Base-by-base conservation (phyloP, 2,888 invertebrate species). In the Stenodera caucasica region DNA sequence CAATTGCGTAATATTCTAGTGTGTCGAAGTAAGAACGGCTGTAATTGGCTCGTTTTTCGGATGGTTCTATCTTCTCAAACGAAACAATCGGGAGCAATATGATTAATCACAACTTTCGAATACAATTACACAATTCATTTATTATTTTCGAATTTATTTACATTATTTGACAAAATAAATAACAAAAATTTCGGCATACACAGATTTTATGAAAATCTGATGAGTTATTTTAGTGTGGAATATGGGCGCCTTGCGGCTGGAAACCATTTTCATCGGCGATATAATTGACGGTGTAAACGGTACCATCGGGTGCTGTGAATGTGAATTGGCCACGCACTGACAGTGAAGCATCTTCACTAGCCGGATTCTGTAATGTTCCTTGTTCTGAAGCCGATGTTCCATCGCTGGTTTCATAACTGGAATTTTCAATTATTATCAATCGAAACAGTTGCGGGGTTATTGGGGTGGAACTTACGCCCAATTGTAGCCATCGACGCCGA, bases 351-450 rank as follows among this genome's bases (percentile, higher is more conserved):
- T 88, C 84, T 50, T 88, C 87, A 0, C 84, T 84, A 9, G 88
- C 86, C 1, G 84, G 83, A 75, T 88, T 88, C 63, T 81, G 80
- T 55, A 89, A 77, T 50, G 81, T 80, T 0, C 84, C 89, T 72
- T 85, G 82, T 75, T 89, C 89, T 63, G 84, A 81, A 14, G 87
- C 83, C 9, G 85, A 83, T 6, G 84, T 84, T 26, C 88, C 88
- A 70, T 88, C 87, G 70, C 88, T 88, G 2, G 88, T 85, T 70
- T 87, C 86, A 67, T 83, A 88, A 50, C 88, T 84, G 79, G 60
- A 74, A 29, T 14, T 45, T 15, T 8, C 40, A 55, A 45, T 14
- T 8, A 23, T 11, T 26, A 21, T 1, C n/a, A 26, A 26, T 14
- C 18, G 14, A 30, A 26, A 23, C 26, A n/a, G n/a, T n/a, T n/a